These are phyloP conservation scores for Plebejus anna DNA, from an alignment of 2,888 invertebrate species.

Conservation along the genomic window DNA sequence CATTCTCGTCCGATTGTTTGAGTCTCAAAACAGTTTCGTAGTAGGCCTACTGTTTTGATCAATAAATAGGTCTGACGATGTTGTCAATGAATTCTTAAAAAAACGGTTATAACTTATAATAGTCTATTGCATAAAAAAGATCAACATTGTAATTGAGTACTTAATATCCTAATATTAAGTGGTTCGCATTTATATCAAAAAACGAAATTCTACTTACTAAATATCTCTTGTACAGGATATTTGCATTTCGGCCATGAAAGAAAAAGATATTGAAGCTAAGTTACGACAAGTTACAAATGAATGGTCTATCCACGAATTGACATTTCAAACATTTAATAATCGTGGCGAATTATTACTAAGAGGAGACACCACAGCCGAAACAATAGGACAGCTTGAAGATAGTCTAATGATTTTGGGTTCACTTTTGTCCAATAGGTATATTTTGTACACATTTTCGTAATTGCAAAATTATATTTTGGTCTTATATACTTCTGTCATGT, in stretches of 20 bases:
- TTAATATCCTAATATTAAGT: too few species aligned
- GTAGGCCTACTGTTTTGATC: too few species aligned
- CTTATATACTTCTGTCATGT: conserved; percentile 1
- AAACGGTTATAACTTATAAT: too few species aligned
- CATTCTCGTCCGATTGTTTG: too few species aligned
- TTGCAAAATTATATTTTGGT: not conserved
- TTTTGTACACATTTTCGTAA: not conserved
- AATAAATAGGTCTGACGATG: too few species aligned
- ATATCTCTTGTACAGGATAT: conserved; percentile 83
- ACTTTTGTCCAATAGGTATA: conserved; percentile 90
- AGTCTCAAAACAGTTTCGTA: too few species aligned
- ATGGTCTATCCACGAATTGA: conserved; percentile 95
- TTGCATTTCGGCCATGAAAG: conserved; percentile 98
- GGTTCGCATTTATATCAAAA: not conserved
- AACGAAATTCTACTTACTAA: not conserved
- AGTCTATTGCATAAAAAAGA: too few species aligned
- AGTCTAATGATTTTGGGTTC: conserved; percentile 98
- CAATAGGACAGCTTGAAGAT: conserved; percentile 96
- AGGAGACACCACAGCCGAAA: conserved; percentile 97
- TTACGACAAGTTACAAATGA: conserved; percentile 96
- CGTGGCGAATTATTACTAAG: conserved; percentile 94
- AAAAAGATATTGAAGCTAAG: conserved; percentile 98
- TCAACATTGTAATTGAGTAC: too few species aligned
- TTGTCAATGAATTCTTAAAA: too few species aligned
- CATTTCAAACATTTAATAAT: conserved; percentile 97